Base-by-base conservation (phyloP, 2,797 vertebrate species). In the Champsocephalus gunnari region DNA sequence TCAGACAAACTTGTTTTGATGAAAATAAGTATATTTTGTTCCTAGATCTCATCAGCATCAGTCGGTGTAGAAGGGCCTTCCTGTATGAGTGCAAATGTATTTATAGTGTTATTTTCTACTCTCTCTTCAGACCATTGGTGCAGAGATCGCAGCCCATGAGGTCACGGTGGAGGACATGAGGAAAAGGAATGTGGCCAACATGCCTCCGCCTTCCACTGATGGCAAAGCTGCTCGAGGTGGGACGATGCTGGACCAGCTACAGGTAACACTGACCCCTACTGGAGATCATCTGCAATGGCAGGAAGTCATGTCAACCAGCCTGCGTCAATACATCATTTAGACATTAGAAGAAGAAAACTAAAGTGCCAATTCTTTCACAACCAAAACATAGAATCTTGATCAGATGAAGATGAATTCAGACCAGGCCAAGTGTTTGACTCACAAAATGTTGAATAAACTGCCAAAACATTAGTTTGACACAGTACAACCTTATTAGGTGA, bases 111-210 rank as follows among this genome's bases (percentile, higher is more conserved):
- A 1, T 12, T 57, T 19, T 57, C 16, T 4, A 11, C 44, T 66
- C 51, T 60, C 56, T 13, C 34, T 66, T 44, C 77, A 99, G 98
- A 96, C 93, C 83, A 98, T 99, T 32, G 97, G 97, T 86, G 92
- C 96, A 58, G 97, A 99, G 86, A 98, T 99, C n/a, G 89, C 94
- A 49, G 93, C 96, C 75, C 97, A 98, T 50, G 98, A 99, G 83
- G 87, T 94, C n/a, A 95, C 95, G 0, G 87, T 99, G 61, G 97
- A 99, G 74, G 97, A 99, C 54, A 87, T 99, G 89, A 93, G 92
- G 71, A 96, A 90, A 89, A 97, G 93, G 85, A 98, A 95, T 41
- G 75, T 93, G 19, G 93, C 93, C 13, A 92, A 95, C 60, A 79
- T 96, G 57, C 92, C 95, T 43, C 91, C 92, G 0, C 60, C 93